Conservation (phyloP, 2,113 vertebrate species). For the Phalacrocorax aristotelis region DNA sequence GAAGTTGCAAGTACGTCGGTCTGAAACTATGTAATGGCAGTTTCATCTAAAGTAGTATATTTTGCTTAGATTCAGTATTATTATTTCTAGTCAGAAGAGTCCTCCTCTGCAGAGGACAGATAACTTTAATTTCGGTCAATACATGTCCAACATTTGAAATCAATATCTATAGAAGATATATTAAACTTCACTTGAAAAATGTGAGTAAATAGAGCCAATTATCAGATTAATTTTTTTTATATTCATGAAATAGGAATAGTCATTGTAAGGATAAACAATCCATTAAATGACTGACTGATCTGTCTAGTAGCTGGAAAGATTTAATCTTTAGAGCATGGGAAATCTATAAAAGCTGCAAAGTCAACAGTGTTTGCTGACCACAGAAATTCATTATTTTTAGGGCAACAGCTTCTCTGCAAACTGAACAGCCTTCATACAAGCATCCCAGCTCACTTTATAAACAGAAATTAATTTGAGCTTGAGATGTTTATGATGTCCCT, state of each 20-base stretch:
- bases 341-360: slow-evolving; percentile 37
- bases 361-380: background rate
- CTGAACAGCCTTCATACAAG: background rate
- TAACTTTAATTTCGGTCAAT: slow-evolving; percentile 36
- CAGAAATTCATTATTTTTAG: slow-evolving; percentile 30
- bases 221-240: slow-evolving; percentile 61
- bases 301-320: slow-evolving; percentile 54
- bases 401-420: slow-evolving; percentile 1
- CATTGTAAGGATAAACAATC: slow-evolving; percentile 63
- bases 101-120: background rate
- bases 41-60: slow-evolving; percentile 42
- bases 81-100: background rate
- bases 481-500: background rate
- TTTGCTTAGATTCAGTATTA: slow-evolving; percentile 33
- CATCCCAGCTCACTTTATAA: background rate
- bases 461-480: background rate
- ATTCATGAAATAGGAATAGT: slow-evolving; percentile 50
- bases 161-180: slow-evolving; percentile 43
- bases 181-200: slow-evolving; percentile 67
- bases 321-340: slow-evolving; percentile 59
- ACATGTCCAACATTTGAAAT: slow-evolving; percentile 35
- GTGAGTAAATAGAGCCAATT: slow-evolving; percentile 70
- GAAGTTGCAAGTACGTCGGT: slow-evolving; percentile 50
- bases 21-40: slow-evolving; percentile 46
- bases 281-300: slow-evolving; percentile 65